Base-by-base conservation (phyloP, 2,797 vertebrate genomes). In the Taeniopygia guttata region DNA sequence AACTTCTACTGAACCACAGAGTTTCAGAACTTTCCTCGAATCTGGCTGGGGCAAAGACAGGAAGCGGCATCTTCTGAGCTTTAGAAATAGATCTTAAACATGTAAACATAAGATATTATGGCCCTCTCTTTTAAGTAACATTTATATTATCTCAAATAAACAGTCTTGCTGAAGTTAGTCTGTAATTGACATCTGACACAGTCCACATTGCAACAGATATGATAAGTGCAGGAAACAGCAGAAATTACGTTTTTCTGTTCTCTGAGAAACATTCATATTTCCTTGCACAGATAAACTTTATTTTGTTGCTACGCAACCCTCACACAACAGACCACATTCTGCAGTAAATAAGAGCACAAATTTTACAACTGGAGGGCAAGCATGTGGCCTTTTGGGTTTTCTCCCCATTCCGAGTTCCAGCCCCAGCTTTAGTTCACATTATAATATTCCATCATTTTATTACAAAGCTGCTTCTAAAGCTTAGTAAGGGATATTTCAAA, bases 111-210 rank as follows among this genome's bases (percentile, higher is more conserved):
- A 90, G 95, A 96, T 89, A 97, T 93, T 94, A 81, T 76, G 52
- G 59, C 95, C 63, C 93, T 96, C 36, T 96, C 95, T 96, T 95
- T 96, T 94, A 90, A 78, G 93, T 81, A 97, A 96, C 96, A 96
- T 98, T 97, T 98, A 97, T 94, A 96, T 96, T 96, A 95, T 87
- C 94, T 95, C 97, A 97, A 97, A 97, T 97, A 97, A 98, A 97
- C 96, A 97, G 68, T 89, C 82, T 90, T 90, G 72, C 88, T 48
- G 36, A 93, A 96, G 94, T 96, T 68, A 68, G 95, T 77, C 84
- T 92, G 81, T 97, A 97, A 97, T 82, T 97, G 96, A 96, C 96
- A 97, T 95, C 85, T 97, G 95, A 97, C 95, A 96, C 70, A 96
- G 89, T 93, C 75, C 93, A 95, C 90, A 90, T 77, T 95, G 95